Conservation (phyloP, 2,888 invertebrate species). For the Chironomus tentans region DNA sequence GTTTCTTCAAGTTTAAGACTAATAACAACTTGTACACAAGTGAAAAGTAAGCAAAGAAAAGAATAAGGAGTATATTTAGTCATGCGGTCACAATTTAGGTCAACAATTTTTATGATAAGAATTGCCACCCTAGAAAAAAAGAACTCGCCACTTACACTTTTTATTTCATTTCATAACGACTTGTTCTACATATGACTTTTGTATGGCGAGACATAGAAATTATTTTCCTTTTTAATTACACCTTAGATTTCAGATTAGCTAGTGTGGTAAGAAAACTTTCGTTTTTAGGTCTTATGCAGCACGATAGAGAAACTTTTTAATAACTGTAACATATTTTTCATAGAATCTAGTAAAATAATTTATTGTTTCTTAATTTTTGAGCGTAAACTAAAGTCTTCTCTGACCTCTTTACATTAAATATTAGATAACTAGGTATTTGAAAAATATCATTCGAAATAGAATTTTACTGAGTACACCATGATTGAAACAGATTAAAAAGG, state of each 20-base stretch:
- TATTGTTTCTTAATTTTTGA: too few species aligned
- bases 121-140: not conserved
- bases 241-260: not conserved
- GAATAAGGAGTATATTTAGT: not conserved
- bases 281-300: constrained; percentile 17
- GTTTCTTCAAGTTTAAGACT: constrained; percentile 26
- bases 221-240: constrained; percentile 21
- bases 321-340: too few species aligned
- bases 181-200: constrained; percentile 22
- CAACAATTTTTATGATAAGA: constrained; percentile 15
- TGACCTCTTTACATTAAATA: too few species aligned
- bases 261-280: not conserved
- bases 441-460: too few species aligned
- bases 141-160: constrained; percentile 4
- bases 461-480: too few species aligned
- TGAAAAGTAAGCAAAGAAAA: not conserved
- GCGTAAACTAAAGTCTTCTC: too few species aligned
- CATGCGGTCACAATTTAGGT: constrained; percentile 16
- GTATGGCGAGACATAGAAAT: not conserved
- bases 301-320: not conserved
- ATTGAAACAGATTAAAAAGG: too few species aligned
- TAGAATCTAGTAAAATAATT: too few species aligned
- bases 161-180: not conserved
- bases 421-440: too few species aligned
- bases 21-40: constrained; percentile 3